Evolutionary conservation across 2,797 vertebrate species (phyloP).

Genomic region (Decapterus maruadsi): DNA sequence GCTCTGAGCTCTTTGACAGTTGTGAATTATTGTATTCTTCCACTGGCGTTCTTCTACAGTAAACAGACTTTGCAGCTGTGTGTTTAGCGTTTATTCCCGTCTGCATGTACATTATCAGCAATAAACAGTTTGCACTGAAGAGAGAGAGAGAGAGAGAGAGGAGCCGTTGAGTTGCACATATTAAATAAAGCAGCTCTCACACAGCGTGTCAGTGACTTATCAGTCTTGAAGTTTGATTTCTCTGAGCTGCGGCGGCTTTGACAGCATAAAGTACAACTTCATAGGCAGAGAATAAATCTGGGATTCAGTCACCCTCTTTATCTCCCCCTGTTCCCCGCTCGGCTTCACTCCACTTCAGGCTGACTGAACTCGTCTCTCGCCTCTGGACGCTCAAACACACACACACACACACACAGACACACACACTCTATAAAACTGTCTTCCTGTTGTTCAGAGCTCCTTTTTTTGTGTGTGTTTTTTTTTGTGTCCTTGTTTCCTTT

Average conservation of each 20-base stretch:
- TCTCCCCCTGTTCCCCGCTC: conserved; percentile 17
- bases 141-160: background rate
- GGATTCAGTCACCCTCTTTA: conserved; percentile 46
- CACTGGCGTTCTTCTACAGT: background rate
- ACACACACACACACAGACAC: background rate
- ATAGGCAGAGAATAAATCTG: conserved; percentile 48
- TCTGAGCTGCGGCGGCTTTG: conserved; percentile 28
- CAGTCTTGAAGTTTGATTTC: conserved; percentile 33
- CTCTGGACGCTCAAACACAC: conserved; percentile 20
- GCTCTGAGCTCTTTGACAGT: background rate
- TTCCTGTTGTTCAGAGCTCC: conserved; percentile 32
- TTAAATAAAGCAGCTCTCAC: background rate
- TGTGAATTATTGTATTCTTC: background rate
- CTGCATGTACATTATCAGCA: background rate
- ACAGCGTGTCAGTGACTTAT: conserved; percentile 14
- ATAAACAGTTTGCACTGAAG: background rate
- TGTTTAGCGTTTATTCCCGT: background rate
- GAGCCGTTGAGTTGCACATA: background rate
- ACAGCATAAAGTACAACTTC: conserved; percentile 53
- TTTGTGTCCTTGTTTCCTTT: conserved; percentile 22
- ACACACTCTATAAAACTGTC: conserved; percentile 29
- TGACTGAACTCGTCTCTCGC: conserved; percentile 28
- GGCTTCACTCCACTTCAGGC: conserved; percentile 35
- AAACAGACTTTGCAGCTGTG: background rate
- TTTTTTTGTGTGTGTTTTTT: too few relatives aligned